A percentile compares a stretch with the other conserved stretches of the same genome.
Evolutionary conservation across 2,113 vertebrate genomes (phyloP).

Genomic region (Prionailurus viverrinus): DNA sequence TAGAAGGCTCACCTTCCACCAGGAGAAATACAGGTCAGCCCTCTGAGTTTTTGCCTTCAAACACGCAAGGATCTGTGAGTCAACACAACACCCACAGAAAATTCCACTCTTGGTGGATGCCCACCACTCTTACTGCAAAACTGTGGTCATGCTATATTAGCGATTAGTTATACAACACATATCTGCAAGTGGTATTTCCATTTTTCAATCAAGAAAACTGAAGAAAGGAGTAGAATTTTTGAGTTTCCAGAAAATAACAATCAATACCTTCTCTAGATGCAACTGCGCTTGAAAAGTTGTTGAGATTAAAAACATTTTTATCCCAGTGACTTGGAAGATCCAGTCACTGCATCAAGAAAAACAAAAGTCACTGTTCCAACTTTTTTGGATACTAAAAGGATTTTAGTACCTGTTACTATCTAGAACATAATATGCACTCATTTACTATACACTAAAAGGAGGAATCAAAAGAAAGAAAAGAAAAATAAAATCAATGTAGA

Average conservation of each 20-base stretch:
- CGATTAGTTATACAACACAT: not conserved
- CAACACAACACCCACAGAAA: not conserved
- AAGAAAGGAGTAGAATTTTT: not conserved
- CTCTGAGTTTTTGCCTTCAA: slow-evolving; percentile 44
- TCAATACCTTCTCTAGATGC: not conserved
- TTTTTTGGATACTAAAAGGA: not conserved
- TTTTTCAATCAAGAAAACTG: not conserved
- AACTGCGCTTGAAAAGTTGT: not conserved
- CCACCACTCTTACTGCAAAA: not conserved
- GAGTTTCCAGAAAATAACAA: not conserved
- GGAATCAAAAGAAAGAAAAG: not conserved
- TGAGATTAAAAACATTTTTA: not conserved
- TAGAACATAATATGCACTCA: not conserved
- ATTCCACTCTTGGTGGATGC: not conserved
- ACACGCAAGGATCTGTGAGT: slow-evolving; percentile 34
- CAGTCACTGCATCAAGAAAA: not conserved
- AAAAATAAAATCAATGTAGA: not conserved
- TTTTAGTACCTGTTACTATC: not conserved
- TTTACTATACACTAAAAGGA: not conserved
- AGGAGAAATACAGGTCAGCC: slow-evolving; percentile 52
- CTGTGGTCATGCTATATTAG: too few species aligned
- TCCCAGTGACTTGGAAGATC: not conserved
- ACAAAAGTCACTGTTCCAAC: not conserved
- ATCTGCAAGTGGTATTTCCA: not conserved
- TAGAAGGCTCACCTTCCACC: not conserved